A percentile compares a stretch with the other conserved stretches of the same genome.
phyloP scores from a whole-genome alignment of 2,888 invertebrate genomes.

The Lepidocyrtinus sp. region DNA sequence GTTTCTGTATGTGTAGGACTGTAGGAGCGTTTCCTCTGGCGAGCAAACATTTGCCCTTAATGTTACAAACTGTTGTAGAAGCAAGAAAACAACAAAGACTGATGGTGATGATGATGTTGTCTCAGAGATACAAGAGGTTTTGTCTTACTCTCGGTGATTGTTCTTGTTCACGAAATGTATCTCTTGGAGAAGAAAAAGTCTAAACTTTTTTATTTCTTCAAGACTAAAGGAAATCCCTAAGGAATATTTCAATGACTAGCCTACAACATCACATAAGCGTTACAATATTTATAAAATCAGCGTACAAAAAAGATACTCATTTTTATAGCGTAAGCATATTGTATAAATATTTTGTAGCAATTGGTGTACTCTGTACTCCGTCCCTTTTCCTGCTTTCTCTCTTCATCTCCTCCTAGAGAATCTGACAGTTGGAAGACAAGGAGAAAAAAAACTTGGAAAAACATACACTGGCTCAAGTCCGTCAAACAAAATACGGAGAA shows the following conservation, averaged over 20 bases:
- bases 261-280: not conserved
- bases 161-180: constrained; percentile 36
- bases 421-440: constrained; percentile 56
- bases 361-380: constrained; percentile 24
- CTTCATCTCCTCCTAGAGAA: constrained; percentile 53
- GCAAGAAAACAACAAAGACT: constrained; percentile 22
- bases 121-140: constrained; percentile 39
- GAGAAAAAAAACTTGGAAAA: constrained; percentile 53
- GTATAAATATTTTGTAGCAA: no score
- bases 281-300: constrained; percentile 5
- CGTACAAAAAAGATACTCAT: no score
- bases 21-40: not conserved
- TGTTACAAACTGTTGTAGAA: constrained; percentile 24
- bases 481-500: constrained; percentile 21
- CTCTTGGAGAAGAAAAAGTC: constrained; percentile 13
- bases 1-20: not conserved
- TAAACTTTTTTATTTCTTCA: not conserved
- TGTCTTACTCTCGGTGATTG: constrained; percentile 36
- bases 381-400: constrained; percentile 8
- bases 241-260: constrained; percentile 34
- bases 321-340: no score
- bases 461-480: constrained; percentile 42
- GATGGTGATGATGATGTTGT: constrained; percentile 25
- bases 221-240: constrained; percentile 20
- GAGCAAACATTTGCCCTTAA: constrained; percentile 7